Percentiles rank a stretch among this genome's conserved stretches.
Conservation (phyloP, 2,888 invertebrate genomes). For the Coremacera marginata region DNA sequence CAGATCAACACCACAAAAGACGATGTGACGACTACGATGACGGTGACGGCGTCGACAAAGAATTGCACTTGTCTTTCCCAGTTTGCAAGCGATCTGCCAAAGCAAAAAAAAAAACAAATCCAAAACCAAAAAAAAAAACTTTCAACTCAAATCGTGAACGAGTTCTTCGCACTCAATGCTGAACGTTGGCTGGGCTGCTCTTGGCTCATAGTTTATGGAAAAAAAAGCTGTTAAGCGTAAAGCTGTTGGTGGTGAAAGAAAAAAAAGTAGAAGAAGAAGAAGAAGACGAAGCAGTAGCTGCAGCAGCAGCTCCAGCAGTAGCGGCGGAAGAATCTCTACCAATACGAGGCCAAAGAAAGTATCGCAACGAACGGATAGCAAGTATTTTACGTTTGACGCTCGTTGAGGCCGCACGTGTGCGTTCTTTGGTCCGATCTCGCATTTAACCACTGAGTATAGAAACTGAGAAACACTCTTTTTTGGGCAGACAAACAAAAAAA, state of each 20-base stretch:
- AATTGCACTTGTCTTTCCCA: slow-evolving; percentile 33
- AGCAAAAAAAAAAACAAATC: neutral
- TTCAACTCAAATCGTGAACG: slow-evolving; percentile 38
- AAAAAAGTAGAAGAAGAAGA: slow-evolving; percentile 7
- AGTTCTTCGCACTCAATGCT: slow-evolving; percentile 32
- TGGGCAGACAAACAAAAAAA: neutral
- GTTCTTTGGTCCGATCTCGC: slow-evolving; percentile 32
- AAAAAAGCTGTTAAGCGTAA: slow-evolving; percentile 8
- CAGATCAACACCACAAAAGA: slow-evolving; percentile 22
- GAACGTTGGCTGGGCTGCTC: slow-evolving; percentile 1
- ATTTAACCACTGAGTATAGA: neutral
- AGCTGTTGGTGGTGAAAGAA: neutral
- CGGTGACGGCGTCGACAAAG: slow-evolving; percentile 5
- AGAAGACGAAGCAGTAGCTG: slow-evolving; percentile 28
- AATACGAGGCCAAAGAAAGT: slow-evolving; percentile 69
- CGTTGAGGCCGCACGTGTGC: slow-evolving; percentile 68
- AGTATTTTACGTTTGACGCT: slow-evolving; percentile 69
- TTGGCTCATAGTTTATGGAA: neutral
- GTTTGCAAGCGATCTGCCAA: slow-evolving; percentile 10
- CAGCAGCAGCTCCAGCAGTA: neutral
- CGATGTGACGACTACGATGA: slow-evolving; percentile 9
- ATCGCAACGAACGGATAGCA: slow-evolving; percentile 58
- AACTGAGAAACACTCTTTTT: neutral
- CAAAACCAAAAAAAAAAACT: too few relatives aligned
- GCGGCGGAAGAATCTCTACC: slow-evolving; percentile 31